These are phyloP conservation scores for Antennarius striatus DNA, from an alignment of 2,113 vertebrate species.

Conservation along the genomic window DNA sequence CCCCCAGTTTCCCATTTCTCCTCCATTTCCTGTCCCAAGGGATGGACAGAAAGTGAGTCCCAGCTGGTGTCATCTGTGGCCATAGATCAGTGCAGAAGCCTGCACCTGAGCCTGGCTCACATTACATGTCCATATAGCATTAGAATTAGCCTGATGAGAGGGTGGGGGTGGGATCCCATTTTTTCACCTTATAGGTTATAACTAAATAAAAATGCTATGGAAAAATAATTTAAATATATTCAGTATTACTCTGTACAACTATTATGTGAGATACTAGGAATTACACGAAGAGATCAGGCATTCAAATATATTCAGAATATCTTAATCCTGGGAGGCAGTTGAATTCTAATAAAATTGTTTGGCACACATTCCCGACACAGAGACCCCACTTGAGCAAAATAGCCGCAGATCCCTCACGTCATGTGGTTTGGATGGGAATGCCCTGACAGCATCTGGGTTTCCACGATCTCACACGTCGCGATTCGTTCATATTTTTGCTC, in stretches of 20 bases:
- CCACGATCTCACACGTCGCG: not conserved
- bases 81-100: constrained; percentile 36
- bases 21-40: constrained; percentile 56
- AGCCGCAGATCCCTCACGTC: not conserved
- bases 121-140: constrained; percentile 46
- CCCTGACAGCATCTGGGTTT: constrained; percentile 28
- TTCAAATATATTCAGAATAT: not conserved
- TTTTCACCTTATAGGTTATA: not conserved
- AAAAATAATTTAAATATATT: not conserved
- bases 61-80: constrained; percentile 67
- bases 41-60: constrained; percentile 37
- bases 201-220: constrained; percentile 2
- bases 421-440: constrained; percentile 5
- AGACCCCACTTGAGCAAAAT: not conserved
- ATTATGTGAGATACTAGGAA: not conserved
- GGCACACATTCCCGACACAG: not conserved
- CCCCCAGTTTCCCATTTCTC: constrained; percentile 22
- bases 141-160: constrained; percentile 40
- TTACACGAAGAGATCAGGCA: not conserved
- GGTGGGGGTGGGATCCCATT: not conserved
- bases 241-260: constrained; percentile 1
- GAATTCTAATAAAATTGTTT: constrained; percentile 5
- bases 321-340: not conserved
- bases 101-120: constrained; percentile 71
- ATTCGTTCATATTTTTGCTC: not conserved